Base-by-base conservation (phyloP, 2,113 vertebrate species). In the Zeus faber region DNA sequence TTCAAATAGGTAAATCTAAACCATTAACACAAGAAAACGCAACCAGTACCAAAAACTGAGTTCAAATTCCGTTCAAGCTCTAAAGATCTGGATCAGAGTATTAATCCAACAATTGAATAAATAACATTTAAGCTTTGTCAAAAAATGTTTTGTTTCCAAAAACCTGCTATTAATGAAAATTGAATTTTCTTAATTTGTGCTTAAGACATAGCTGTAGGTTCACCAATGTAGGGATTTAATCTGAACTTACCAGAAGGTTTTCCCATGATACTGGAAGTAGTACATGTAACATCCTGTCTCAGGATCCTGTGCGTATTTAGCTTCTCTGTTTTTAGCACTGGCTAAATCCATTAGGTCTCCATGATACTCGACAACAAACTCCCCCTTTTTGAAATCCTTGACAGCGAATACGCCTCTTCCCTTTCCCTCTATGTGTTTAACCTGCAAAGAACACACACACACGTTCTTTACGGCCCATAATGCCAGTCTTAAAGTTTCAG, bases 211-310 rank as follows among this genome's bases (percentile, higher is more conserved):
- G n/a, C n/a, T n/a, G n/a, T n/a, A n/a, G n/a, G n/a, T n/a, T n/a
- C n/a, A n/a, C n/a, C n/a, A n/a, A n/a, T n/a, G n/a, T n/a, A n/a
- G n/a, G n/a, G n/a, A n/a, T n/a, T n/a, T n/a, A n/a, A n/a, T n/a
- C n/a, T n/a, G n/a, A n/a, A 67, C 93, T 91, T 65, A 98, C 96
- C 96, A 98, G 87, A 94, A 98, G 0, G 91, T 95, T 85, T 95
- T 97, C 65, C 87, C 88, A 68, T 92, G 85, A 79, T 94, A 95
- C 79, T 94, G 93, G 75, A 98, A 98, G 63, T 98, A 98, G 81
- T 98, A 99, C 96, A 99, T 98, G 80, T 97, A 99, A 90, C 96
- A 99, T 84, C 96, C 96, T 0, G 93, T 93, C 55, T 89, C 81
- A 7, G 95, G 93, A 54, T 99, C 93, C 55, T 91, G 84, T 8